These are phyloP conservation scores for Periophthalmus magnuspinnatus DNA, from an alignment of 2,797 vertebrate species.

Conservation along the genomic window DNA sequence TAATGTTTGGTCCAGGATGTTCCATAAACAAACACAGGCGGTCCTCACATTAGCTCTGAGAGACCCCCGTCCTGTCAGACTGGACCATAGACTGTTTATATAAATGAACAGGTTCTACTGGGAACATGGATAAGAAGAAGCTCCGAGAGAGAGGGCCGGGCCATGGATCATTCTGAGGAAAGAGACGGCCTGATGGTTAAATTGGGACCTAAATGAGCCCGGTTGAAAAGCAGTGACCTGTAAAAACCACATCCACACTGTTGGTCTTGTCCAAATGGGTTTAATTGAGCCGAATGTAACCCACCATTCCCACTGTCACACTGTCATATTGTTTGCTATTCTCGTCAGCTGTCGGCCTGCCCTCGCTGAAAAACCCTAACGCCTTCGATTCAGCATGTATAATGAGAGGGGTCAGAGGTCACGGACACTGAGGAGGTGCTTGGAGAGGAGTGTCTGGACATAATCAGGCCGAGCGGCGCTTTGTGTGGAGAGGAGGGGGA, in stretches of 20 bases:
- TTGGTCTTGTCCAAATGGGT: neutral
- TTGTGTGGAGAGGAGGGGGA: neutral
- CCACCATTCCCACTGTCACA: neutral
- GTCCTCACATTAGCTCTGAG: too few species aligned
- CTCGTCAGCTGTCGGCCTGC: neutral
- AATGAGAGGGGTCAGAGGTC: constrained; percentile 34
- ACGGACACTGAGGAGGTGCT: constrained; percentile 11
- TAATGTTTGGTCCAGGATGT: too few species aligned
- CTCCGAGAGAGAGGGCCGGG: neutral
- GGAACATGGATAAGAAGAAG: too few species aligned
- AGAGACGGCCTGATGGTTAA: neutral
- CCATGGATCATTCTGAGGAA: neutral
- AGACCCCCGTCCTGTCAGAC: too few species aligned
- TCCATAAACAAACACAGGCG: too few species aligned
- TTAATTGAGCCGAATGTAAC: neutral
- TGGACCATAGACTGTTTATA: too few species aligned
- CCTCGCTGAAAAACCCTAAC: neutral
- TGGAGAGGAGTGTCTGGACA: neutral
- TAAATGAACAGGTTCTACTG: too few species aligned
- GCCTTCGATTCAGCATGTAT: constrained; percentile 4
- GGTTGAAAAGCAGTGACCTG: neutral
- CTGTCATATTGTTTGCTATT: neutral
- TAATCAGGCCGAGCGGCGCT: neutral
- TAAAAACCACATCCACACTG: neutral
- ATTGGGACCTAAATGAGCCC: neutral